A percentile compares a stretch with the other conserved stretches of the same genome.
Conservation (phyloP, 2,113 vertebrate genomes). For the Felis catus region DNA sequence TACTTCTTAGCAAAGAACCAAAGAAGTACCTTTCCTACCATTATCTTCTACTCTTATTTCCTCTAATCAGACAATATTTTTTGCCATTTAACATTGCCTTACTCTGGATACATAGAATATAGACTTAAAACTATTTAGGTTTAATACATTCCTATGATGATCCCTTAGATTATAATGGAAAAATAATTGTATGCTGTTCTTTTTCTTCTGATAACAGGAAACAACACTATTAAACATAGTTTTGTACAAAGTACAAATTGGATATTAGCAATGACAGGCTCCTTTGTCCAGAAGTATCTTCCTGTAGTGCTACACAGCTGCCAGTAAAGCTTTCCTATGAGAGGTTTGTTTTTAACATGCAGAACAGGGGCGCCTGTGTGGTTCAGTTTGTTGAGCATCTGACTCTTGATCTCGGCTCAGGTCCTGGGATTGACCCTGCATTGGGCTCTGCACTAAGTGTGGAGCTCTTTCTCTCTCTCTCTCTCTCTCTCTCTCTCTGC, state of each 20-base stretch:
- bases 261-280: not conserved
- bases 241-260: not conserved
- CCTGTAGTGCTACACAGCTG: not conserved
- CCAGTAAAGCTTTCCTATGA: not conserved
- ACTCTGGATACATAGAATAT: not conserved
- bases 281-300: not conserved
- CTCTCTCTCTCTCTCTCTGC: too few species aligned
- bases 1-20: not conserved
- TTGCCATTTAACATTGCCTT: not conserved
- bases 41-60: not conserved
- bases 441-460: too few species aligned
- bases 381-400: too few species aligned
- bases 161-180: not conserved
- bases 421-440: too few species aligned
- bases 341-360: conserved; percentile 4
- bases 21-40: not conserved
- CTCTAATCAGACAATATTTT: not conserved
- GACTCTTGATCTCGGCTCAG: too few species aligned
- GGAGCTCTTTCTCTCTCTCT: too few species aligned
- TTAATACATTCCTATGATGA: not conserved
- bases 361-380: not conserved
- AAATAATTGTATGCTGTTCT: conserved; percentile 1
- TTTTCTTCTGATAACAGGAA: not conserved
- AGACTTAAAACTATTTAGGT: not conserved
- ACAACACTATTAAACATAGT: not conserved